A percentile compares a stretch with the other conserved stretches of the same genome.
These are phyloP conservation scores for Nannospalax galili DNA, from an alignment of 2,113 vertebrate species.

Conservation along the genomic window DNA sequence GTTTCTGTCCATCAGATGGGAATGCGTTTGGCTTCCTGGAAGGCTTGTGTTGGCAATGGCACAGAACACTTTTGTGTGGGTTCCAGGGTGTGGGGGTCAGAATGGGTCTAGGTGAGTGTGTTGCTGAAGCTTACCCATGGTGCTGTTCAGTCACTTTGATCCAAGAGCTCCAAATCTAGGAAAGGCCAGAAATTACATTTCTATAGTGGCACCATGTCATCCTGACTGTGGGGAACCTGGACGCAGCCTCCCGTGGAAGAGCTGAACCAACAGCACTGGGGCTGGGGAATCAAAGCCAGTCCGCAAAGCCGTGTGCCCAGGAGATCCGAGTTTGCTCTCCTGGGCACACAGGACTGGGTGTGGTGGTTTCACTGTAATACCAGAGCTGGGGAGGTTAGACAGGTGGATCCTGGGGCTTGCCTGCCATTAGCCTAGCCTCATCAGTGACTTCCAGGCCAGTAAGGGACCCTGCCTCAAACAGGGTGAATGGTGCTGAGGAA, in stretches of 20 bases:
- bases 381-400: background rate
- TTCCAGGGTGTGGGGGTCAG: rapidly evolving
- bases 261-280: rapidly evolving
- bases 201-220: background rate
- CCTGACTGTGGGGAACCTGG: background rate
- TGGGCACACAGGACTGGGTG: too few relatives aligned
- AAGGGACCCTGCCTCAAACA: background rate
- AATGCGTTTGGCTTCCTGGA: rapidly evolving
- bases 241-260: background rate
- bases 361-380: background rate
- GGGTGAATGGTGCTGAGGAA: too few relatives aligned
- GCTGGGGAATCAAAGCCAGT: background rate
- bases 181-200: background rate
- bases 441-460: background rate
- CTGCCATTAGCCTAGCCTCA: background rate
- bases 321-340: background rate
- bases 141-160: background rate
- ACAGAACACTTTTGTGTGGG: rapidly evolving
- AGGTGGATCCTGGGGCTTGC: background rate
- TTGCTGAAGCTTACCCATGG: background rate
- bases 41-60: rapidly evolving
- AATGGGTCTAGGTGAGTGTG: rapidly evolving
- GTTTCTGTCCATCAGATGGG: rapidly evolving
- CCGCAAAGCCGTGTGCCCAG: too few relatives aligned
- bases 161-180: background rate